Evolutionary conservation across 2,113 vertebrate species (phyloP), one percentile per base, ranked within the genome.

Genomic region (Notothenia coriiceps): DNA sequence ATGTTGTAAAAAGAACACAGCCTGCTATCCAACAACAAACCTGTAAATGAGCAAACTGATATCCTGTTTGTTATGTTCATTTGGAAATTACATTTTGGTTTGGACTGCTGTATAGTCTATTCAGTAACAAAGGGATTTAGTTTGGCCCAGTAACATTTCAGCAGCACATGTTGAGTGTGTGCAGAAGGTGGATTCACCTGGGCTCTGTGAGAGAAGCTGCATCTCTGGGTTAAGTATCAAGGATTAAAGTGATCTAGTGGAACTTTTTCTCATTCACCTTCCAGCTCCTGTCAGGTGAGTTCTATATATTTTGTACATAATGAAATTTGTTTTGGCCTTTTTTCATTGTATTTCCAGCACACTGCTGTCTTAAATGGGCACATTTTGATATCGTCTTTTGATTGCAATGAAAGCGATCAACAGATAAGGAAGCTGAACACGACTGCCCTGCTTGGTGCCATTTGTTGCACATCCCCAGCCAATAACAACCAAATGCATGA

Each of bases 221-320:
- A 50, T 76, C 25, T 60, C 63, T 44, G 52, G 71, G 51, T 88
- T 77, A 80, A 76, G 67, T 64, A 50, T 73, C 7, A 4, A 57
- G 74, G 79, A 86, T 88, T 83, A 77, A 65, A 64, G n/a, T 67
- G 44, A 12, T 61, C 69, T 63, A 35, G 54, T 86, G 80, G 44
- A 57, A 64, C 20, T 29, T 52, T 67, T 74, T 63, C 44, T 66
- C 11, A 13, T 46, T 68, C 18, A 22, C 40, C 76, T 78, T 83
- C 35, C 54, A 74, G 54, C 47, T 74, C 63, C 65, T 61, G 54
- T 83, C 83, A 80, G 62, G 20, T 43, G 56, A 77, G 25, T 35
- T 69, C 17, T 33, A 69, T 76, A 65, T 61, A 67, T 66, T 84
- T 86, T 86, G 85, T 88, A 90, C 18, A 89, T 87, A 86, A 1